A percentile compares a stretch with the other conserved stretches of the same genome.
Conservation (phyloP, 2,888 invertebrate species). For the Blomia tropicalis region DNA sequence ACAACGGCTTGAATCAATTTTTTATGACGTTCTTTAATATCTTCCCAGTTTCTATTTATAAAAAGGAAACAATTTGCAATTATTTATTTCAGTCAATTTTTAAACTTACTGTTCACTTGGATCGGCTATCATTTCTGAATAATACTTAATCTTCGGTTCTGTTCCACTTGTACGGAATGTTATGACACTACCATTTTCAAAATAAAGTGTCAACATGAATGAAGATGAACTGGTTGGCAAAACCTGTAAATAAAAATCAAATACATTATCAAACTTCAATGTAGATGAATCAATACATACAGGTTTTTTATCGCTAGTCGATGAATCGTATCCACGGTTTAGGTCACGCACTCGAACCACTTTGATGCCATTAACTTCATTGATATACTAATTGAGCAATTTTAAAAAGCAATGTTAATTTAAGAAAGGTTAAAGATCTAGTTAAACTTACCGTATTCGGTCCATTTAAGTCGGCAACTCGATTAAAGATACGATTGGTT, state of each 20-base stretch:
- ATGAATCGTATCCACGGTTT: conserved; percentile 66
- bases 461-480: conserved; percentile 56
- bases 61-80: too few relatives aligned
- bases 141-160: conserved; percentile 97
- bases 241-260: conserved; percentile 32
- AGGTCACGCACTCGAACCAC: conserved; percentile 65
- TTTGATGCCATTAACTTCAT: conserved; percentile 36
- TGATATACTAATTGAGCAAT: conserved; percentile 42
- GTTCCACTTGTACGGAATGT: conserved; percentile 92
- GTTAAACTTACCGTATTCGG: conserved; percentile 43
- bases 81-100: not conserved
- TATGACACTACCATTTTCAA: conserved; percentile 64
- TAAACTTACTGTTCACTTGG: conserved; percentile 47
- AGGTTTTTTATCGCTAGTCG: conserved; percentile 51
- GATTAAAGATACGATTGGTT: conserved; percentile 59
- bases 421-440: not conserved
- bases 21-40: conserved; percentile 46
- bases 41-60: conserved; percentile 48
- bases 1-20: conserved; percentile 62
- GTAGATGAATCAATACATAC: conserved; percentile 34
- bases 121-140: conserved; percentile 66
- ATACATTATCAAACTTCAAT: not conserved
- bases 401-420: not conserved
- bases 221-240: conserved; percentile 40
- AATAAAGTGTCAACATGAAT: conserved; percentile 89